phyloP scores from a whole-genome alignment of 37 sponge, comb jelly and placozoan species.

The Oopsacas minuta region DNA sequence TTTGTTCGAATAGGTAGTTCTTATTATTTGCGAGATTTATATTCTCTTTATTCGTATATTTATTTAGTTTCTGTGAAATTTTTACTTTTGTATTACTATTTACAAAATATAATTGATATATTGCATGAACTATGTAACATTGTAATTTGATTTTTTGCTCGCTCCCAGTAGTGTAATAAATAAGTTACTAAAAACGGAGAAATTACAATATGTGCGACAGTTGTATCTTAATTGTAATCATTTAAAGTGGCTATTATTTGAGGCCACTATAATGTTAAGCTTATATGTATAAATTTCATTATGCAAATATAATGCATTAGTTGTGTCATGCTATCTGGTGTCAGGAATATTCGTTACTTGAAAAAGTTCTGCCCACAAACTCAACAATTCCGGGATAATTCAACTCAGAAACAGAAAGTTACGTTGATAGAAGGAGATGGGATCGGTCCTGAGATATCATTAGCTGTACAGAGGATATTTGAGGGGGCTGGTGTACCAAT shows the following conservation, averaged over 20 bases:
- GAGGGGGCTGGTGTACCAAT: slow-evolving; percentile 79
- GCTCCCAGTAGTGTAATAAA: too few species aligned
- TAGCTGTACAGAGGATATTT: slow-evolving; percentile 80
- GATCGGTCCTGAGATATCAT: slow-evolving; percentile 92
- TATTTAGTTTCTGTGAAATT: background rate
- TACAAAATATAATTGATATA: too few species aligned
- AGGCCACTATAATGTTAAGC: too few species aligned
- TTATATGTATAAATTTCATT: too few species aligned
- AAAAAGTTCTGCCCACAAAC: background rate
- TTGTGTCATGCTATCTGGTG: background rate
- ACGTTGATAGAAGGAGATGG: slow-evolving; percentile 96
- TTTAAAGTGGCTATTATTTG: too few species aligned
- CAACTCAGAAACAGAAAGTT: slow-evolving; percentile 23
- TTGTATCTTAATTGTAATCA: too few species aligned
- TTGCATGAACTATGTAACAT: too few species aligned
- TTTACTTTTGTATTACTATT: background rate
- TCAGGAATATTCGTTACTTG: background rate
- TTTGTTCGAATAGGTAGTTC: background rate
- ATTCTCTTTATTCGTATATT: background rate
- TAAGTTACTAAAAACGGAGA: too few species aligned
- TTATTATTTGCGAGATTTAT: background rate
- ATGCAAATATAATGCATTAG: too few species aligned
- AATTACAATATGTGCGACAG: too few species aligned
- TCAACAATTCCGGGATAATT: background rate
- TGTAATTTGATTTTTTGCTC: too few species aligned